Conservation (phyloP, 2,113 vertebrate genomes). For the Lipotes vexillifer region DNA sequence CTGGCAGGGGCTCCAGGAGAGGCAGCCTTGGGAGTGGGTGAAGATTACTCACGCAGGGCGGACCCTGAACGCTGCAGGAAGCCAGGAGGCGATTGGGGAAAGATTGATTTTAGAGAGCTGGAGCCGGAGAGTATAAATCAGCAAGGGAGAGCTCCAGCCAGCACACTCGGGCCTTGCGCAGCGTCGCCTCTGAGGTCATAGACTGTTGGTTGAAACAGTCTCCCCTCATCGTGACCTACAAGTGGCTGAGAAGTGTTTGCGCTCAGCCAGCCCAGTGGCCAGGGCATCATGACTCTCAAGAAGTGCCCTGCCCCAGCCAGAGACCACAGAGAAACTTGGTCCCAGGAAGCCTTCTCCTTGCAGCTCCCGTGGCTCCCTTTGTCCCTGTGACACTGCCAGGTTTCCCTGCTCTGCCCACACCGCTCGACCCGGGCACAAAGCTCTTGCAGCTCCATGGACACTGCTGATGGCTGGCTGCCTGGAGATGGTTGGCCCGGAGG, state of each 20-base stretch:
- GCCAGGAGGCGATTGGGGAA: slow-evolving; percentile 59
- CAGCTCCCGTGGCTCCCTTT: neutral
- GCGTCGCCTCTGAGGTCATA: neutral
- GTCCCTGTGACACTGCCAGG: neutral
- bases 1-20: neutral
- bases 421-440: neutral
- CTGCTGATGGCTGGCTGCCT: neutral
- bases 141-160: slow-evolving; percentile 20
- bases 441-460: neutral
- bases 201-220: neutral
- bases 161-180: neutral
- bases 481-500: neutral
- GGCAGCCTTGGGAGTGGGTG: neutral
- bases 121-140: slow-evolving; percentile 46
- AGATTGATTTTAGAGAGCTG: slow-evolving; percentile 59
- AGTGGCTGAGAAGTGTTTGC: neutral
- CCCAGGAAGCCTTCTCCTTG: neutral
- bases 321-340: neutral
- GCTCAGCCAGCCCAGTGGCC: accelerated
- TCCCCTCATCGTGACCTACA: neutral
- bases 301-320: neutral
- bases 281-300: neutral
- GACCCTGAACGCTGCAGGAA: slow-evolving; percentile 39
- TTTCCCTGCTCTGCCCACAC: neutral
- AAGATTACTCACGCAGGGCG: slow-evolving; percentile 57